Evolutionary conservation across 2,888 invertebrate genomes (phyloP), one percentile per base, ranked within the genome.

Genomic region (Caenorhabditis drosophilae): DNA sequence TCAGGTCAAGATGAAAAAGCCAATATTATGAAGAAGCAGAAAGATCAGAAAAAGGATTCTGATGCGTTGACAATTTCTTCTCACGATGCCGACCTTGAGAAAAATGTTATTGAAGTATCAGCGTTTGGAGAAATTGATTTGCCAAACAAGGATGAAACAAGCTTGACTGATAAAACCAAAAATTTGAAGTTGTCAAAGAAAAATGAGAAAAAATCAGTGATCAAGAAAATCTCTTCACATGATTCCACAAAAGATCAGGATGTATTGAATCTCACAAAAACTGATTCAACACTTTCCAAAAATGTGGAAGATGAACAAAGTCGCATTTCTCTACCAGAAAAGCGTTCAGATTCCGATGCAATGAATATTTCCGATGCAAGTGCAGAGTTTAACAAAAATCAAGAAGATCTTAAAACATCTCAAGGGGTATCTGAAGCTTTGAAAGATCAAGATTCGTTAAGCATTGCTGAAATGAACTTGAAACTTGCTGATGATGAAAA

Each of bases 41-140:
- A n/a, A n/a, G n/a, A n/a, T n/a, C n/a, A n/a, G n/a, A n/a, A n/a
- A n/a, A n/a, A n/a, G n/a, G n/a, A n/a, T n/a, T n/a, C n/a, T n/a
- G n/a, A n/a, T n/a, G n/a, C 38, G 50, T 51, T 22, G 61, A 31
- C 55, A 61, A n/a, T 35, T 56, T n/a, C n/a, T n/a, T n/a, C n/a
- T n/a, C n/a, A n/a, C 9, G 52, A 62, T 42, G 52, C 51, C 16
- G 56, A 56, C 22, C 42, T 62, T 15, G 36, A 54, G 7, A 52
- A 56, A 40, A 44, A 52, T 27, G 40, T 38, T 12, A 36, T 62
- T n/a, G 62, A 62, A 25, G 57, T 62, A 16, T 62, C 62, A 3
- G 52, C 62, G 12, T 62, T 62, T 20, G 62, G 62, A 26, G 36
- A 47, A 18, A 56, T 62, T 12, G 56, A 56, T 34, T 23, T 62